Percentiles rank a stretch among this genome's conserved stretches.
phyloP scores from a whole-genome alignment of 2,797 vertebrate genomes.

The Euphonia xanthogaster region DNA sequence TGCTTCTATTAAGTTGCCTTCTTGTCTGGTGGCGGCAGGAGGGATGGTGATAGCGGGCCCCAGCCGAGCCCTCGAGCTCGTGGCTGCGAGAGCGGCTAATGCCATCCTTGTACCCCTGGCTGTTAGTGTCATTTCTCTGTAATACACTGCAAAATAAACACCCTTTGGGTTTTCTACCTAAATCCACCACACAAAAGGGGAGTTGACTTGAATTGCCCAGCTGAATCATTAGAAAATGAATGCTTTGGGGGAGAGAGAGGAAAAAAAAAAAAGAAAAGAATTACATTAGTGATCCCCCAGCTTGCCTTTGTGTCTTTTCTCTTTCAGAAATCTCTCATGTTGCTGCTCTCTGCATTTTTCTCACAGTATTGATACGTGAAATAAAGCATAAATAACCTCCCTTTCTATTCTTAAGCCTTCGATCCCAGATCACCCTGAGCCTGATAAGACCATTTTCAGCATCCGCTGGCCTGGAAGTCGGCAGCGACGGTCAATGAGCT shows the following conservation, averaged over 20 bases:
- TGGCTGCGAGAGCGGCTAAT: conserved; percentile 69
- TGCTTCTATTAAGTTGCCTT: conserved; percentile 77
- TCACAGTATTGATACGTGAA: conserved; percentile 41
- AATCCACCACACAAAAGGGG: conserved; percentile 29
- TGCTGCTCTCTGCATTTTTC: conserved; percentile 54
- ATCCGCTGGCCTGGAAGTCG: background rate
- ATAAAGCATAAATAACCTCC: conserved; percentile 51
- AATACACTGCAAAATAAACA: conserved; percentile 40
- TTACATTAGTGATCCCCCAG: background rate
- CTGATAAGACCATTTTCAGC: background rate
- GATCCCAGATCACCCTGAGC: background rate
- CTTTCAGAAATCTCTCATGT: conserved; percentile 42
- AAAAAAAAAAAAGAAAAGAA: background rate
- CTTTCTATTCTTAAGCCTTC: conserved; percentile 57
- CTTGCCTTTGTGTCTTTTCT: conserved; percentile 42
- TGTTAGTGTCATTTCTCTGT: conserved; percentile 37
- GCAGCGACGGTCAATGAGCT: background rate
- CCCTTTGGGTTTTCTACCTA: conserved; percentile 55
- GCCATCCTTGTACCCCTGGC: conserved; percentile 54
- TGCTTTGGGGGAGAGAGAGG: background rate
- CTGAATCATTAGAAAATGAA: conserved; percentile 60
- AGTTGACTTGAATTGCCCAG: conserved; percentile 38
- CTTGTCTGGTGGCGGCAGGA: conserved; percentile 43
- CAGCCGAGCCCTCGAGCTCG: conserved; percentile 53
- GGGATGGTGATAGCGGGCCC: conserved; percentile 40